Conservation (phyloP, 2,113 vertebrate species). For the Phasianus colchicus region DNA sequence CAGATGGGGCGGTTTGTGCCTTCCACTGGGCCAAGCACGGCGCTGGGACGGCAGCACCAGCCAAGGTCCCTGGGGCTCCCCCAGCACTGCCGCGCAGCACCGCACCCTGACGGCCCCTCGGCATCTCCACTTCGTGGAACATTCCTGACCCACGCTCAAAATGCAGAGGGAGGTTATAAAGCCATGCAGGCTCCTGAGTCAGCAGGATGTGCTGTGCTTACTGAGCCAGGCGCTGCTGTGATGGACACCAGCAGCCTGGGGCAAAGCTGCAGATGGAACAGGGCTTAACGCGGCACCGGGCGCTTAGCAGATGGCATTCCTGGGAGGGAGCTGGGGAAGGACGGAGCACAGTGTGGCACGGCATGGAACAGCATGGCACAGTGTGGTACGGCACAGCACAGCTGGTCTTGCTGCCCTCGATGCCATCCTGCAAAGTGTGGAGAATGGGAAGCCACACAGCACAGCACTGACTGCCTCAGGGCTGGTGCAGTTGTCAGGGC, state of each 20-base stretch:
- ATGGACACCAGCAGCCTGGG: background rate
- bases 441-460: background rate
- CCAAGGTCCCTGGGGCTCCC: background rate
- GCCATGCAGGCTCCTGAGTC: background rate
- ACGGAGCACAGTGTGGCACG: background rate
- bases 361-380: background rate
- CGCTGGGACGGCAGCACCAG: background rate
- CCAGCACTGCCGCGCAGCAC: accelerated
- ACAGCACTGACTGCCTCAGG: background rate
- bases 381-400: background rate
- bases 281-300: background rate
- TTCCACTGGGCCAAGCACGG: accelerated
- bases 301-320: slow-evolving; percentile 24
- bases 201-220: background rate
- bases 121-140: background rate
- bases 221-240: background rate
- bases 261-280: background rate
- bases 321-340: background rate
- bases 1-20: background rate
- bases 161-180: background rate
- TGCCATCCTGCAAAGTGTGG: too few species aligned
- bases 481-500: too few species aligned
- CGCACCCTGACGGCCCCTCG: background rate
- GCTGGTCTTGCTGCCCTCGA: too few species aligned
- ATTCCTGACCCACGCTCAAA: background rate